These are phyloP conservation scores for Brachyhypopomus occidentalis DNA, from an alignment of 2,113 vertebrate genomes.

Conservation along the genomic window DNA sequence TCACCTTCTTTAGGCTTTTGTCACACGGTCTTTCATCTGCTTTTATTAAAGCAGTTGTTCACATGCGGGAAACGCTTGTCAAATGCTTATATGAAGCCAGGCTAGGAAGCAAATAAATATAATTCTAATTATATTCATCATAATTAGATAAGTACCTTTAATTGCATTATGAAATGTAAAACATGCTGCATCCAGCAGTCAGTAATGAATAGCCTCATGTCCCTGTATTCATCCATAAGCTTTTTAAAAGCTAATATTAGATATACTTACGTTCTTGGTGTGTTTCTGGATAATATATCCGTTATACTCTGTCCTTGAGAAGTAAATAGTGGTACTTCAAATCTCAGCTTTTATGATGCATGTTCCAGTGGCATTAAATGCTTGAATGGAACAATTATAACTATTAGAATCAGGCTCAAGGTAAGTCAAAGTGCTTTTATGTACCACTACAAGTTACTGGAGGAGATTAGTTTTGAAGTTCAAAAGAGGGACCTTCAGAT, in stretches of 20 bases:
- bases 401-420: background rate
- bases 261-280: background rate
- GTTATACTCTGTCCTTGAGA: background rate
- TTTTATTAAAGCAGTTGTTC: no score
- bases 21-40: no score
- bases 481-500: background rate
- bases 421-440: conserved; percentile 1
- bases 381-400: background rate
- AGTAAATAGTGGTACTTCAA: background rate
- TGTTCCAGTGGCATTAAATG: background rate
- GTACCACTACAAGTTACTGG: background rate
- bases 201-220: no score
- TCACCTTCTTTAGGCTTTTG: no score
- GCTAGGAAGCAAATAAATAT: no score
- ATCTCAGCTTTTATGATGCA: background rate
- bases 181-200: no score
- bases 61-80: no score
- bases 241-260: background rate
- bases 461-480: background rate
- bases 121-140: no score
- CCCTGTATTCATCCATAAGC: background rate
- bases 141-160: no score
- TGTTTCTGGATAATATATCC: background rate
- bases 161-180: no score
- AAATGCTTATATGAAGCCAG: no score